Evolutionary conservation across 2,113 vertebrate species (phyloP), one percentile per base, ranked within the genome.

Genomic region (Alosa alosa): DNA sequence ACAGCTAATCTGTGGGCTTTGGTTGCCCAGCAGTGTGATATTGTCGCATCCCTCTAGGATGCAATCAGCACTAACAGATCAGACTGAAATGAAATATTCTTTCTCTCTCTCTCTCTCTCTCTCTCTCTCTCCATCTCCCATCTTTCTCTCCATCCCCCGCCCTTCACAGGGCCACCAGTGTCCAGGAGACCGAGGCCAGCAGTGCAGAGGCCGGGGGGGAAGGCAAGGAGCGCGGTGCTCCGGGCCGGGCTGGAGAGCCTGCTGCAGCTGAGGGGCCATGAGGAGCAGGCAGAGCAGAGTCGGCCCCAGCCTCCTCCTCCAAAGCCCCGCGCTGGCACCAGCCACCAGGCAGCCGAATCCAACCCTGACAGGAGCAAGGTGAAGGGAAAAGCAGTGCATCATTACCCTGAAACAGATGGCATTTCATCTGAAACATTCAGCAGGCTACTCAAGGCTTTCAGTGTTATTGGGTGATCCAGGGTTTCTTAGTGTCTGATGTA

Each of bases 351-450:
- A 47, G 84, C 0, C 0, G 88, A 25, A 75, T 81, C 31, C 60
- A 92, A 22, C 64, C 68, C 92, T 72, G 84, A 91, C 52, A 94
- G 91, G 86, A 87, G 88, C 84, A 93, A 93, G 90, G 91, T 95
- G 89, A 39, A 13, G 25, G 64, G 64, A 64, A 85, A 45, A 2
- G 25, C 64, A 72, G 25, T 72, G 64, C n/a, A 9, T 1, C 7
- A 13, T 36, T n/a, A n/a, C 3, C 20, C 60, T 18, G 9, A 64
- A 64, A 64, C 64, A 31, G 64, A 72, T 31, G 64, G 64, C 41
- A 25, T 82, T 46, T 82, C 52, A 3, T 17, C 6, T 84, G 13
- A 91, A 88, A 88, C 89, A 90, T 45, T 87, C 72, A 46, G 57
- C 1, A 44, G 41, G 41, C 41, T 44, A 52, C 11, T 52, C 50